Base-by-base conservation (phyloP, 2,888 invertebrate species). In the Sminthurides aquaticus region DNA sequence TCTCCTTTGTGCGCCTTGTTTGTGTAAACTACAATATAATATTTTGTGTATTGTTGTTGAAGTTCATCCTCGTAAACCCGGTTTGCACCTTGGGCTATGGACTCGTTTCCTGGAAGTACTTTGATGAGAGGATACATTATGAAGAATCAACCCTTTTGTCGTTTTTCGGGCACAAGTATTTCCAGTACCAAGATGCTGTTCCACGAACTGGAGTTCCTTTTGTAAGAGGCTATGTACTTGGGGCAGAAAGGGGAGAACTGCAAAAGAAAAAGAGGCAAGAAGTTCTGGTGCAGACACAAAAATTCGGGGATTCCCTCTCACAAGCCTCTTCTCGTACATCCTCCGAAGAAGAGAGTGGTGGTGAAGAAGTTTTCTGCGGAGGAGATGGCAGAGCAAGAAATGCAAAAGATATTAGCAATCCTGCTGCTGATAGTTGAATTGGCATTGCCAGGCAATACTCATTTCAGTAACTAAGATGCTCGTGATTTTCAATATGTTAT, bases 161-260 rank as follows among this genome's bases (percentile, higher is more conserved):
- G 72, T 99, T 99, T 82, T 99, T 98, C 79, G 94, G 93, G 0
- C 85, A 86, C 68, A 85, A 90, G 62, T 99, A 99, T 78, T 79
- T 85, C 52, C 83, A 87, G 67, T 99, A 99, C 79, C 93, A 96
- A 79, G 82, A 85, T 69, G 80, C 80, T 73, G 95, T 96, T 2
- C 76, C 76, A 22, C 82, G 85, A 8, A 90, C 91, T 1, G 95
- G 96, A 0, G 81, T 97, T 71, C 96, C 96, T 0, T 90, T 91
- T 76, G 91, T 97, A 66, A 79, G 82, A 69, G 97, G 96, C 0
- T 90, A 86, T 77, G 80, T 56, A 22, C 24, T 57, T 34, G 26
- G 27, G 2, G 27, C 25, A 5, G 52, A 63, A 22, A 26, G 29
- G 55, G 34, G 25, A 20, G 24, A 60, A 49, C 11, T 29, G 5